Evolutionary conservation across 2,888 invertebrate genomes (phyloP), one percentile per base, ranked within the genome.

Genomic region (Andrena camellia): DNA sequence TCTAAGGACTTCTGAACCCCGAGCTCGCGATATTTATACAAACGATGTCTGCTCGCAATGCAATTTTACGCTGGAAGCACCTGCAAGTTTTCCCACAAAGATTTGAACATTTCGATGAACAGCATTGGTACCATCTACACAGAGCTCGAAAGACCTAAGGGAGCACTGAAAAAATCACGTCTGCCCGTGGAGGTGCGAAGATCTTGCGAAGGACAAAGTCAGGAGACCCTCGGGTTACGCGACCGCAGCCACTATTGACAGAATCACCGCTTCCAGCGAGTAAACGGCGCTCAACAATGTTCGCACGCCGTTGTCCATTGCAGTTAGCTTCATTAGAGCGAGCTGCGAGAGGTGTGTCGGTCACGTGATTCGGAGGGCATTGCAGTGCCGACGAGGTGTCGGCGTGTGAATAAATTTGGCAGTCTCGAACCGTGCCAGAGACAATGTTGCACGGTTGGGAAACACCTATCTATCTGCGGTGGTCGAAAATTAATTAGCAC

Each of bases 311-410:
- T 23, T 63, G 64, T 71, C 64, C 71, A 23, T 64, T 57, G 77
- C 71, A 64, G 71, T 77, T 77, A 77, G 77, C 71, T 33, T 60
- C 42, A 70, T 70, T 70, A 70, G 70, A 70, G 31, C n/a, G 17
- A 8, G 7, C 42, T 5, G 29, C 26, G 48, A 13, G 60, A 60
- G 60, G 17, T 29, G 60, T 57, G 57, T 57, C 57, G 10, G 26
- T 57, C 57, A 26, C 42, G 48, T 31, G 20, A 33, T 2, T 2
- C 17, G 48, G 8, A 20, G 29, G n/a, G 5, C n/a, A 1, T 1
- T n/a, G 50, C 13, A 23, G 5, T 50, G 7, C 42, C 17, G 8
- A 2, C 29, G 23, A 48, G n/a, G n/a, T 29, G n/a, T 48, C 7
- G 10, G n/a, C 13, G 57, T 57, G 62, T n/a, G 48, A 71, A 71